phyloP scores from a whole-genome alignment of 2,888 invertebrate genomes.

The Nomada flava region DNA sequence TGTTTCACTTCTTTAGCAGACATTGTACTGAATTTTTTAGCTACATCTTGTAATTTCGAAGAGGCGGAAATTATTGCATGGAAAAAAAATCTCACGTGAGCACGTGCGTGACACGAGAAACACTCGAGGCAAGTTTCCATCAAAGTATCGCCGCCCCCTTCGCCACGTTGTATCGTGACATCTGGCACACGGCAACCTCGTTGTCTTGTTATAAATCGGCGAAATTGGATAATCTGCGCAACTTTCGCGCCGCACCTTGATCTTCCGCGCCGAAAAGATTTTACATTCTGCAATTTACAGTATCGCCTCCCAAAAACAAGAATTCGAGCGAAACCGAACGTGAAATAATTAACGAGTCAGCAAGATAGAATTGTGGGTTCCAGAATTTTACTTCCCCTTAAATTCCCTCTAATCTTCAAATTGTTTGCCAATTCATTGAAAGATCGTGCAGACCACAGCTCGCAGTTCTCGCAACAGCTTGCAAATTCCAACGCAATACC shows the following conservation, averaged over 20 bases:
- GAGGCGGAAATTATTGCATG: background rate
- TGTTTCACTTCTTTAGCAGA: no score
- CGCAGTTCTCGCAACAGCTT: no score
- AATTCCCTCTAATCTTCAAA: background rate
- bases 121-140: conserved; percentile 65
- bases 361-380: background rate
- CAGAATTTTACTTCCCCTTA: background rate
- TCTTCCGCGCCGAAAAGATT: conserved; percentile 43
- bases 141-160: conserved; percentile 73
- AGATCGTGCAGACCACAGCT: no score
- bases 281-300: conserved; percentile 46
- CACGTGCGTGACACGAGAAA: conserved; percentile 72
- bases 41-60: background rate
- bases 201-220: conserved; percentile 80
- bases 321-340: conserved; percentile 3
- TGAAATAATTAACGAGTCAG: conserved; percentile 29
- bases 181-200: conserved; percentile 81
- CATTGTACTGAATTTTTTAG: background rate
- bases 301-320: background rate
- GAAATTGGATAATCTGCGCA: conserved; percentile 80
- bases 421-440: background rate
- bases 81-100: conserved; percentile 34
- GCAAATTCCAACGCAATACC: no score
- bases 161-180: conserved; percentile 75
- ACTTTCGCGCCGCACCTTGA: conserved; percentile 72